Conservation (phyloP, 2,113 vertebrate genomes). For the Neolamprologus longior region DNA sequence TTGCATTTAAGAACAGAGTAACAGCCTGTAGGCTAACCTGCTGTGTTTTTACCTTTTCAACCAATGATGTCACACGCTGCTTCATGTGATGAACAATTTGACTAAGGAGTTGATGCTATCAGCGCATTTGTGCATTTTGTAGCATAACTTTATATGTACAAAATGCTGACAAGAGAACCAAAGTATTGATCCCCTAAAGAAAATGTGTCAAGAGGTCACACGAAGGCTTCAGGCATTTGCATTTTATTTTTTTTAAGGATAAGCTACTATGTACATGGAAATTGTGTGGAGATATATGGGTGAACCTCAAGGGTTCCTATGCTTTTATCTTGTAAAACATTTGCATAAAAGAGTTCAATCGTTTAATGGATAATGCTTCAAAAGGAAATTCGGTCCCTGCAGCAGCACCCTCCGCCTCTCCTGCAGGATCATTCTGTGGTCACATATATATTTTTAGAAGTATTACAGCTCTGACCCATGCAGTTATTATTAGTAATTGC, state of each 20-base stretch:
- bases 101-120: neutral
- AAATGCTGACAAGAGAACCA: neutral
- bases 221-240: neutral
- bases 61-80: neutral
- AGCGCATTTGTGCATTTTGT: neutral
- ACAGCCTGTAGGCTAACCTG: neutral
- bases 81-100: neutral
- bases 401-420: neutral
- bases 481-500: neutral
- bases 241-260: neutral
- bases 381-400: constrained; percentile 1
- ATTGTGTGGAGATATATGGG: neutral
- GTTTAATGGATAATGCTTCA: constrained; percentile 8
- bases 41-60: neutral
- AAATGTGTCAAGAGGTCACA: neutral
- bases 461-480: neutral
- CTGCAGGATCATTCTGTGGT: neutral
- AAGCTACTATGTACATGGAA: neutral
- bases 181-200: neutral
- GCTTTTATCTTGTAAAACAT: constrained; percentile 29
- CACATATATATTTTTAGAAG: neutral
- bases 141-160: neutral
- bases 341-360: constrained; percentile 32
- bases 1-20: neutral
- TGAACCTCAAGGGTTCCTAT: neutral